Evolutionary conservation across 2,797 vertebrate genomes (phyloP).

Genomic region (Ciconia nigra): DNA sequence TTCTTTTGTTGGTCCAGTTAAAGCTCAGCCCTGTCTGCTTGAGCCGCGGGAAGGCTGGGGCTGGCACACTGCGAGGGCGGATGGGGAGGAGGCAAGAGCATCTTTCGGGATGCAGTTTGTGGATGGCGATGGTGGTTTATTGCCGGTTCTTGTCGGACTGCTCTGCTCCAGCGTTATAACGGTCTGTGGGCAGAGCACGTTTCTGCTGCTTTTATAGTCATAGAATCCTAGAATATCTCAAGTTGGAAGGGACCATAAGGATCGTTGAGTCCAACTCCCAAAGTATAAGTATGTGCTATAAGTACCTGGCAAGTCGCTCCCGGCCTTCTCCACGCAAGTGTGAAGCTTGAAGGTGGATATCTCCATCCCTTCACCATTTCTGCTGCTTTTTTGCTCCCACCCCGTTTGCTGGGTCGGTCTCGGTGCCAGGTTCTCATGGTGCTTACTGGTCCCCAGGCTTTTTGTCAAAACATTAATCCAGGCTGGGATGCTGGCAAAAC

Average conservation of each 20-base stretch:
- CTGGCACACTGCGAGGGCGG: accelerated
- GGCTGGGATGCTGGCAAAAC: background rate
- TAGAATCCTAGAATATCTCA: background rate
- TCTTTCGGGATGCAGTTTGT: background rate
- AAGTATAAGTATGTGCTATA: background rate
- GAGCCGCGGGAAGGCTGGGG: background rate
- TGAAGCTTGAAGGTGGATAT: background rate
- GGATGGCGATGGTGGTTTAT: background rate
- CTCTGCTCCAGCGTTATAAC: background rate
- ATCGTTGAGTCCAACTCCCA: background rate
- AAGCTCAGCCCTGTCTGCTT: background rate
- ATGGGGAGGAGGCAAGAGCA: background rate
- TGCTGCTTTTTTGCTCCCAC: background rate
- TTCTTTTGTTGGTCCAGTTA: background rate
- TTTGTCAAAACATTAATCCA: background rate
- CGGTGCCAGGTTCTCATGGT: background rate
- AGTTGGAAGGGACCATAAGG: background rate
- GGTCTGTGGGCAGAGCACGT: background rate
- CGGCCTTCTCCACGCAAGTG: background rate
- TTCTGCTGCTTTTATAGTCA: background rate
- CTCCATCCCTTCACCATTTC: background rate
- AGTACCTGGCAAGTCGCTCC: background rate
- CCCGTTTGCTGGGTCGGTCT: background rate
- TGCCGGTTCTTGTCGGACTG: background rate
- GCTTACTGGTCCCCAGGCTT: background rate